phyloP scores from a whole-genome alignment of 2,888 invertebrate genomes.

The Nemurella pictetii region DNA sequence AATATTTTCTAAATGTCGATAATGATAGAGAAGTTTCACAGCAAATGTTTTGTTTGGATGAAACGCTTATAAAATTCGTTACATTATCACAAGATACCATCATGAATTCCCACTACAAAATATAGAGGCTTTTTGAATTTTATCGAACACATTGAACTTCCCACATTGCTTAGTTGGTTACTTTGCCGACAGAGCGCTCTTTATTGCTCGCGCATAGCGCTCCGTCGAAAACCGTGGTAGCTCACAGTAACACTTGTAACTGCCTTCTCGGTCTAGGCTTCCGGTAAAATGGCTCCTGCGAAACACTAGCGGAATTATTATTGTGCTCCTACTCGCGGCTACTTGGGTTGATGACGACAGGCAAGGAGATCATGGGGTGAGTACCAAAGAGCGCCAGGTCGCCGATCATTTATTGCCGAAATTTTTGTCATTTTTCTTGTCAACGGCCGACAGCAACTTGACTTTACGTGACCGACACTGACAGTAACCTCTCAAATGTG shows the following conservation, averaged over 20 bases:
- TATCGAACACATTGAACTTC: not conserved
- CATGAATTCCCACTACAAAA: too few relatives aligned
- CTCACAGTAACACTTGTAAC: not conserved
- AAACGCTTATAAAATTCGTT: too few relatives aligned
- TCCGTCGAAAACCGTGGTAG: not conserved
- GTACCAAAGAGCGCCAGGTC: constrained; percentile 46
- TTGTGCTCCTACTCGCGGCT: constrained; percentile 45
- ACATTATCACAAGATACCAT: too few relatives aligned
- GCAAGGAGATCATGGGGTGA: constrained; percentile 82
- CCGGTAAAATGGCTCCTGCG: constrained; percentile 36
- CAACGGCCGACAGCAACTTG: not conserved
- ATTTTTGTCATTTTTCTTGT: not conserved
- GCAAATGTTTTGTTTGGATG: too few relatives aligned
- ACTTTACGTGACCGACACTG: constrained; percentile 12
- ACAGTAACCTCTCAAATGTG: constrained; percentile 21
- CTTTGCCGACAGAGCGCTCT: not conserved
- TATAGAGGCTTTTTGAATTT: too few relatives aligned
- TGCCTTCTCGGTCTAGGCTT: constrained; percentile 23
- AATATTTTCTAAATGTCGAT: too few relatives aligned
- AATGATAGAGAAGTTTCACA: too few relatives aligned
- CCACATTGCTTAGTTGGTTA: not conserved
- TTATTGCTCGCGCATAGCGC: not conserved
- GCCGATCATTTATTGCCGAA: not conserved
- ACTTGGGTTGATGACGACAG: constrained; percentile 71
- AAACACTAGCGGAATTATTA: constrained; percentile 46